A percentile compares a stretch with the other conserved stretches of the same genome.
phyloP scores from a whole-genome alignment of 1,140 invertebrate genomes.

The Orius insidiosus region DNA sequence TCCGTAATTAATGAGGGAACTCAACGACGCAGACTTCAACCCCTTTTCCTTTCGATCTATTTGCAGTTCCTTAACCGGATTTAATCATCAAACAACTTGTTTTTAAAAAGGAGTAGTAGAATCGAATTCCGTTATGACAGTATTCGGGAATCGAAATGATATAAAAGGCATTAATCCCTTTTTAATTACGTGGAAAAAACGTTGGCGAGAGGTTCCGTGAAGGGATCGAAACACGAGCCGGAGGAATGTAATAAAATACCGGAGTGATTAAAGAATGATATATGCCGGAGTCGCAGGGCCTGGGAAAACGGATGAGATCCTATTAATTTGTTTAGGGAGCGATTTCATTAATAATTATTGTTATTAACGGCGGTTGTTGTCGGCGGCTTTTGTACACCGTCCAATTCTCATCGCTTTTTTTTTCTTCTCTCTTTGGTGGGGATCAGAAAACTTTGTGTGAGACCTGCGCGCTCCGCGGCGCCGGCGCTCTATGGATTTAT shows the following conservation, averaged over 20 bases:
- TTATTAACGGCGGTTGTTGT: constrained; percentile 6
- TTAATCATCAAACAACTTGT: too few relatives aligned
- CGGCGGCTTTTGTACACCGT: neutral
- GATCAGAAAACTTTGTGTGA: too few relatives aligned
- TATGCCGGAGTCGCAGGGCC: constrained; percentile 4
- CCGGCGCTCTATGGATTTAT: constrained; percentile 10
- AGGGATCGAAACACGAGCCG: constrained; percentile 1
- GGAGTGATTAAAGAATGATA: constrained; percentile 10
- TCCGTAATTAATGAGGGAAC: too few relatives aligned
- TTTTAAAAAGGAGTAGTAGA: too few relatives aligned
- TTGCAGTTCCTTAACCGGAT: too few relatives aligned
- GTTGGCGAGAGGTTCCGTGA: neutral
- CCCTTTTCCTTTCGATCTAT: too few relatives aligned
- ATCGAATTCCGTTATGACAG: too few relatives aligned
- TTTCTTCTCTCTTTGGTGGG: too few relatives aligned
- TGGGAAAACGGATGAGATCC: constrained; percentile 10
- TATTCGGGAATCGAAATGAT: too few relatives aligned
- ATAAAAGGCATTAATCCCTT: too few relatives aligned
- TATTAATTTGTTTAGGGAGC: constrained; percentile 11
- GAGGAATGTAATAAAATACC: constrained; percentile 8
- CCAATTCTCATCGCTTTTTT: too few relatives aligned
- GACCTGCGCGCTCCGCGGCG: constrained; percentile 4
- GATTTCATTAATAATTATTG: constrained; percentile 12
- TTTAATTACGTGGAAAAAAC: neutral
- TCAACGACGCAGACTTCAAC: too few relatives aligned